Evolutionary conservation across 2,113 vertebrate genomes (phyloP).

Genomic region (Enhydra lutris): DNA sequence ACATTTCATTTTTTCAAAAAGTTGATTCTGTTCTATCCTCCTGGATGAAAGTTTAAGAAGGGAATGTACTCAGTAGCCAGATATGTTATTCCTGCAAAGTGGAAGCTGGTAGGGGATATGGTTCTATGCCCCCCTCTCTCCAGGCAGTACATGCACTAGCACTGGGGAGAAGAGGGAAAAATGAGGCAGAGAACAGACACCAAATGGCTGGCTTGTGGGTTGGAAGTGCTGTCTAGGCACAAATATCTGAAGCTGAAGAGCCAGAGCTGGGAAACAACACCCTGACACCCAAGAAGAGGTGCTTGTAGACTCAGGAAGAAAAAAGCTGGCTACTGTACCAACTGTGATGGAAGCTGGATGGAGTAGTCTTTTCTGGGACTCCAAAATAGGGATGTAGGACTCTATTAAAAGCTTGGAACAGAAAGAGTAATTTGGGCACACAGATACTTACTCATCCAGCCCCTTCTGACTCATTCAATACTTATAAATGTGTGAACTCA

Average conservation of each 20-base stretch:
- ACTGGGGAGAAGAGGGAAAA: neutral
- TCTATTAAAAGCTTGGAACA: neutral
- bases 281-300: neutral
- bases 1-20: neutral
- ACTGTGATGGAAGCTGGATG: neutral
- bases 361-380: neutral
- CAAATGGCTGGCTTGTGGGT: neutral
- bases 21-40: neutral
- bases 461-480: constrained; percentile 31
- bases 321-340: neutral
- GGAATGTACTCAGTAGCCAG: neutral
- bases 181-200: neutral
- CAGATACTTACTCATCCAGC: neutral
- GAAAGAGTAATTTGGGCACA: constrained; percentile 14
- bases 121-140: neutral
- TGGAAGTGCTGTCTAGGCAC: neutral
- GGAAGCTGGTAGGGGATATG: neutral
- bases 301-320: neutral
- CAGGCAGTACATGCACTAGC: neutral
- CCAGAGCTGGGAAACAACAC: neutral
- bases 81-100: neutral
- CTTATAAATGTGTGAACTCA: constrained; percentile 1
- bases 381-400: neutral
- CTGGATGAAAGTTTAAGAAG: neutral
- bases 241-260: neutral